phyloP scores from a whole-genome alignment of 2,797 vertebrate species.

The Pteronotus mesoamericanus region DNA sequence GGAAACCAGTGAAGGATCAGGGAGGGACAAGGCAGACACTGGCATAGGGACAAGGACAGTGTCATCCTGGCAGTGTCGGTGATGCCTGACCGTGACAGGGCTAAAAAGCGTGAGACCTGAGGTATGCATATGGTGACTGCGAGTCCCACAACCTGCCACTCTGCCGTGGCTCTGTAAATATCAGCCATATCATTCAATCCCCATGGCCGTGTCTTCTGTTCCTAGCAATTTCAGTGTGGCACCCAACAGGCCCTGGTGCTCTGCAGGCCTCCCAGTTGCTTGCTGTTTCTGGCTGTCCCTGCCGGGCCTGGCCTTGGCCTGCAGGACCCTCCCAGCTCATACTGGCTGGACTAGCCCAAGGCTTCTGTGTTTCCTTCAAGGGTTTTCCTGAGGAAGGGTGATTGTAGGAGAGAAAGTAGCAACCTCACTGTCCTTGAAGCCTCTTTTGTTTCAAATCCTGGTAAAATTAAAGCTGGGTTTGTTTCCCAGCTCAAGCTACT shows the following conservation, averaged over 20 bases:
- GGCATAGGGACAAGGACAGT: background rate
- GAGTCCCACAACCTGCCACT: background rate
- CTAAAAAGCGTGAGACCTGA: background rate
- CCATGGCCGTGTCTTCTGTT: background rate
- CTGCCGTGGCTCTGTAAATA: background rate
- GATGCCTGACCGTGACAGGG: background rate
- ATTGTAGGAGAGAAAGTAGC: background rate
- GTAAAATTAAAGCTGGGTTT: background rate
- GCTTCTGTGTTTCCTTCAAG: background rate
- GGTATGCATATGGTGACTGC: fast-evolving
- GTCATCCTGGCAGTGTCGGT: background rate
- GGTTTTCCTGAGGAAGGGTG: background rate
- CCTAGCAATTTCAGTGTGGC: background rate
- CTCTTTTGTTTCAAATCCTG: background rate
- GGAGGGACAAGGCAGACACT: background rate
- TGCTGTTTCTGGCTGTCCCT: background rate
- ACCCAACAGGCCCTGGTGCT: too few relatives aligned
- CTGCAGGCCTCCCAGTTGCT: background rate
- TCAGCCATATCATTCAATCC: background rate
- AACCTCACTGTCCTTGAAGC: background rate
- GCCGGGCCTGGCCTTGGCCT: background rate
- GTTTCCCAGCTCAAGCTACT: background rate
- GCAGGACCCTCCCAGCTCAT: background rate
- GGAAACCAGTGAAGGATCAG: background rate
- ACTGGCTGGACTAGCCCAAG: background rate